These are phyloP conservation scores for Punctoribates punctum DNA, from an alignment of 2,888 invertebrate genomes.

Conservation along the genomic window DNA sequence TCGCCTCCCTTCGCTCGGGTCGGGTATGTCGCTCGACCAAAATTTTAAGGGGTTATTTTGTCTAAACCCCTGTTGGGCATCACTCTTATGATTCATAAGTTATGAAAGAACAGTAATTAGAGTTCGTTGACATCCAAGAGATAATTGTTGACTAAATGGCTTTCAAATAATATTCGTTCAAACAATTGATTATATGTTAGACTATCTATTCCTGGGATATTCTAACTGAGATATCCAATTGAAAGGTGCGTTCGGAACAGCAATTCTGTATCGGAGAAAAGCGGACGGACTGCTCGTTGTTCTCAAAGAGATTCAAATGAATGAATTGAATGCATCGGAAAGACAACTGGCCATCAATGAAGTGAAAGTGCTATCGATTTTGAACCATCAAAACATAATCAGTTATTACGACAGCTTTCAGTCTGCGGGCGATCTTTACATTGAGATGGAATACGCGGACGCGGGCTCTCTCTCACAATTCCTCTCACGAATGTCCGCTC, in stretches of 20 bases:
- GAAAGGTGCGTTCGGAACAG: constrained; percentile 67
- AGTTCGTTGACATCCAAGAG: not conserved
- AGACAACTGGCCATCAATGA: constrained; percentile 67
- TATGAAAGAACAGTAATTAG: not conserved
- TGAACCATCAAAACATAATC: constrained; percentile 71
- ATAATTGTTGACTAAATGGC: no score
- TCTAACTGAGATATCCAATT: no score
- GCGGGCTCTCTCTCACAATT: constrained; percentile 67
- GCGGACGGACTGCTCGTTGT: constrained; percentile 65
- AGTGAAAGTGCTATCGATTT: constrained; percentile 59
- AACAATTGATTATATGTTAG: not conserved
- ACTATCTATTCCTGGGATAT: no score
- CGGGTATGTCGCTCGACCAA: no score
- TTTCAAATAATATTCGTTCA: no score
- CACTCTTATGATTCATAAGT: no score
- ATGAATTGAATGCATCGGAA: constrained; percentile 64
- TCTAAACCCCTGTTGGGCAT: no score
- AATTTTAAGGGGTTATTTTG: no score
- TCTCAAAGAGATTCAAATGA: constrained; percentile 69
- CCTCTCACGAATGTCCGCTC: constrained; percentile 58
- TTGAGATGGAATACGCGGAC: constrained; percentile 76
- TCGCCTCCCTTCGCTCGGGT: no score
- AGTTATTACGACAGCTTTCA: constrained; percentile 71
- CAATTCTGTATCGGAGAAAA: constrained; percentile 64
- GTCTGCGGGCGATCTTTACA: constrained; percentile 65